Evolutionary conservation across 2,888 invertebrate genomes (phyloP), one percentile per base, ranked within the genome.

Genomic region (Epiblema foenella): DNA sequence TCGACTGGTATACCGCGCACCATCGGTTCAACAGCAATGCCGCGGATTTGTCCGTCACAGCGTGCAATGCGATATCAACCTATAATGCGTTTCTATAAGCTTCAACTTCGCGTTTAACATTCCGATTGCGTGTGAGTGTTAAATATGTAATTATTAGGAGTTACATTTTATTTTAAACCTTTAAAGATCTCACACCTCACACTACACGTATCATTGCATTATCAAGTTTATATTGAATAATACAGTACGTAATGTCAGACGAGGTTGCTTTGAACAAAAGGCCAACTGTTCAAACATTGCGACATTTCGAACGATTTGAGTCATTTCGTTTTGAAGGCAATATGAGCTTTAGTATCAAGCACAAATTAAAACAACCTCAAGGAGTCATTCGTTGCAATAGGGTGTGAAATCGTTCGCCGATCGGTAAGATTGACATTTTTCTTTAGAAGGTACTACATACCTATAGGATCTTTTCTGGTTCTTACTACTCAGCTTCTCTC

Each of bases 251-350:
- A 71, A 42, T 46, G 69, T 63, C 67, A 81, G 81, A 81, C 83
- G 78, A 80, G 78, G 81, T 79, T 78, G 81, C 60, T 42, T 65
- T 62, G 75, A 69, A 77, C 75, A 57, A 73, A 64, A 46, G 49
- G 0, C 20, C 83, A 83, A 75, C 75, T 83, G 84, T 69, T 69
- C 73, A 83, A 83, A 83, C 73, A 82, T 20, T 59, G 51, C 29
- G 46, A 37, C 65, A 57, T 59, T 62, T 68, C 59, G 54, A 52
- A 74, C 37, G 51, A 17, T 73, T 76, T 68, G 57, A 76, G 56
- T 79, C 76, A 74, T 66, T 73, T 46, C 39, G 71, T 75, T n/a
- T 15, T 49, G 29, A 60, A 24, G 4, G 51, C 37, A 52, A 52
- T 37, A 63, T 37, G 37, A n/a, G 20, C 15, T 59, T n/a, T 42